Conservation (phyloP, 2,113 vertebrate genomes). For the Lophochroa leadbeateri region DNA sequence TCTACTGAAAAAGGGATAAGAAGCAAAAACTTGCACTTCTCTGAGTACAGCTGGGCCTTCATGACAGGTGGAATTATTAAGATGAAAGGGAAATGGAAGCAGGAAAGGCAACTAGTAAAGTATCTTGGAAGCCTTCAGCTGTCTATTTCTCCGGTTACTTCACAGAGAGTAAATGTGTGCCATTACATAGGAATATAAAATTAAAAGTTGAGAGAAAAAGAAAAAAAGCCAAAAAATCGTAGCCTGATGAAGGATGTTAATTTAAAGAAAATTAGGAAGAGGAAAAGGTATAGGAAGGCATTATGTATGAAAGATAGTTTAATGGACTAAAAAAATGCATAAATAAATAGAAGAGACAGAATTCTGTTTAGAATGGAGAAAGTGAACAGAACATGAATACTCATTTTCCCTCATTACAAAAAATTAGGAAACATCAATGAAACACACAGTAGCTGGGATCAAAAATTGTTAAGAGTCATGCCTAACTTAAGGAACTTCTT, state of each 20-base stretch:
- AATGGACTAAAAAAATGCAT: not conserved
- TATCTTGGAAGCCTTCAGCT: not conserved
- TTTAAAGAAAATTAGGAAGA: not conserved
- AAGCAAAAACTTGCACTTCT: not conserved
- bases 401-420: not conserved
- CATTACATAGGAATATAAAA: not conserved
- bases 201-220: not conserved
- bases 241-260: not conserved
- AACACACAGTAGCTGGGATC: not conserved
- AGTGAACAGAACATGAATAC: not conserved
- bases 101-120: not conserved
- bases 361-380: not conserved
- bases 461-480: rapidly evolving
- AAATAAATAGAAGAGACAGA: not conserved
- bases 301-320: not conserved
- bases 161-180: rapidly evolving
- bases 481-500: not conserved
- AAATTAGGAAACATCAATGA: not conserved
- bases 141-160: not conserved
- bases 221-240: not conserved
- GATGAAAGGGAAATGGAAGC: not conserved
- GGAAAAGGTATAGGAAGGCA: rapidly evolving
- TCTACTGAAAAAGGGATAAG: rapidly evolving
- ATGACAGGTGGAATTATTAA: rapidly evolving
- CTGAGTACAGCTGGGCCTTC: not conserved